A percentile compares a stretch with the other conserved stretches of the same genome.
phyloP scores from a whole-genome alignment of 2,113 vertebrate species.

The Ameiurus melas region DNA sequence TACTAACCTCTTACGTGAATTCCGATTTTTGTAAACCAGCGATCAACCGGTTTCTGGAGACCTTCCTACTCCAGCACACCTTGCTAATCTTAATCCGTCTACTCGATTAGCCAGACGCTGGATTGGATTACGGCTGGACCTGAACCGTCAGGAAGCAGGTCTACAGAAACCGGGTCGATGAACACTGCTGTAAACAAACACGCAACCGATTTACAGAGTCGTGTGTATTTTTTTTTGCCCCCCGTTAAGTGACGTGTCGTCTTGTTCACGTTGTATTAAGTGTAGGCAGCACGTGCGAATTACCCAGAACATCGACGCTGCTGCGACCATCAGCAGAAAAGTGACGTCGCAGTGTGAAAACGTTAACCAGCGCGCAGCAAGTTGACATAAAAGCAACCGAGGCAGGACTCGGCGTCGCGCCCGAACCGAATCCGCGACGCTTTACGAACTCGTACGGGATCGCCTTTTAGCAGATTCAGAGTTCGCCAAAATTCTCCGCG shows the following conservation, averaged over 20 bases:
- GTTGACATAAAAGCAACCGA: background rate
- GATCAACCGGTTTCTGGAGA: background rate
- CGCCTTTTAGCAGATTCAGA: background rate
- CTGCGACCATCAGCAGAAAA: background rate
- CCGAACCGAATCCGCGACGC: background rate
- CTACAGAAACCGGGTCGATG: background rate
- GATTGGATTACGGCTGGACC: background rate
- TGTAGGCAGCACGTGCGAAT: background rate
- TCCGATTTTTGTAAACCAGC: slow-evolving; percentile 1
- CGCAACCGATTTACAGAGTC: background rate
- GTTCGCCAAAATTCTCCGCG: background rate
- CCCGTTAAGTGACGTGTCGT: too few species aligned
- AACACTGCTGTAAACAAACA: background rate
- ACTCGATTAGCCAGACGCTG: background rate
- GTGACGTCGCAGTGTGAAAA: background rate
- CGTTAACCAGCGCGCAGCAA: background rate
- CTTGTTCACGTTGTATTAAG: background rate
- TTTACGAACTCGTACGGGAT: background rate
- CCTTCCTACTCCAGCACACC: background rate
- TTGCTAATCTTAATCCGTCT: background rate
- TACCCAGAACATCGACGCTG: background rate
- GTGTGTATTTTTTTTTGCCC: background rate
- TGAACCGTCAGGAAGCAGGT: background rate
- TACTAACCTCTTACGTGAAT: background rate
- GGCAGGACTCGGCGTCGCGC: background rate